Evolutionary conservation across 2,888 invertebrate genomes (phyloP).

Genomic region (Orthosia gracilis): DNA sequence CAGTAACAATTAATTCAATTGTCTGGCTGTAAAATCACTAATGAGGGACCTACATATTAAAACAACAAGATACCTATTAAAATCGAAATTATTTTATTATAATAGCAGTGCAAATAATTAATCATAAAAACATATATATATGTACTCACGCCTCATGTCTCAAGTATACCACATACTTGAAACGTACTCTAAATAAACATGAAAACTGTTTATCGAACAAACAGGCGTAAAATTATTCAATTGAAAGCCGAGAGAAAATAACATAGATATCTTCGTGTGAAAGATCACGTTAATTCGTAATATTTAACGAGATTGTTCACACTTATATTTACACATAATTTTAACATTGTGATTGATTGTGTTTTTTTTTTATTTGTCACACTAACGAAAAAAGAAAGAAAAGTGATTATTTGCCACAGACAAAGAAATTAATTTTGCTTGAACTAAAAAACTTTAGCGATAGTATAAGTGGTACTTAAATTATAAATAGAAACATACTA

Average conservation of each 20-base stretch:
- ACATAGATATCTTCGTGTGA: background rate
- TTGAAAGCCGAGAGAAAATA: slow-evolving; percentile 15
- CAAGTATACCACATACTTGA: background rate
- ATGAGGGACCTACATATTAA: background rate
- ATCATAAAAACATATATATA: too few species aligned
- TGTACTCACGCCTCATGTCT: too few species aligned
- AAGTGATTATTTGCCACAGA: too few species aligned
- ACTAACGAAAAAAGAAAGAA: too few species aligned
- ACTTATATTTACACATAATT: background rate
- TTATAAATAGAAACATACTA: too few species aligned
- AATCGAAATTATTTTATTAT: too few species aligned
- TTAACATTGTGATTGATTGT: background rate
- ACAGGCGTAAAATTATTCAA: slow-evolving; percentile 15
- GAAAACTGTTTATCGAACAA: slow-evolving; percentile 13
- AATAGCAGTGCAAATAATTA: too few species aligned
- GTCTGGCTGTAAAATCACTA: background rate
- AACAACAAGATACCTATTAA: too few species aligned
- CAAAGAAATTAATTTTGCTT: too few species aligned
- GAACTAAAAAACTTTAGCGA: too few species aligned
- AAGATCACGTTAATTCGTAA: background rate
- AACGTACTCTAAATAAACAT: slow-evolving; percentile 6
- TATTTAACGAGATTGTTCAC: slow-evolving; percentile 1
- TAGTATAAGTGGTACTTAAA: too few species aligned
- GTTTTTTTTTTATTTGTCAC: too few species aligned
- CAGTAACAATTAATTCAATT: background rate